Percentiles rank a stretch among this genome's conserved stretches.
phyloP scores from a whole-genome alignment of 2,797 vertebrate genomes.

The Hirundo rustica region DNA sequence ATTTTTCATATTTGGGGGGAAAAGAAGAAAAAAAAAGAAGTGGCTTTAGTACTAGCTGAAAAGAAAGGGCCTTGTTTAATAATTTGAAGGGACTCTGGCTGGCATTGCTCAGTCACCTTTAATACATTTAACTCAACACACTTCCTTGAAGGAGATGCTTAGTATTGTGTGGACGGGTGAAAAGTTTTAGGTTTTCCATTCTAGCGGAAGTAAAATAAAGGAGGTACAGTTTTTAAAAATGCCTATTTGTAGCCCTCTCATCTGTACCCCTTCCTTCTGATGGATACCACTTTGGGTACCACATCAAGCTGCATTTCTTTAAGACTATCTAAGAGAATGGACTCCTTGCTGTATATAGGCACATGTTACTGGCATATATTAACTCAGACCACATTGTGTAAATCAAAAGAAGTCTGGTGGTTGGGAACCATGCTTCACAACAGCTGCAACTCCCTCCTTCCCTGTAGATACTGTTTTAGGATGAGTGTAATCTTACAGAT shows the following conservation, averaged over 20 bases:
- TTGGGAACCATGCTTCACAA: neutral
- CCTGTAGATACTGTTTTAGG: neutral
- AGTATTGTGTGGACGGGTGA: neutral
- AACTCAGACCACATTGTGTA: neutral
- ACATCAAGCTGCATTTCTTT: neutral
- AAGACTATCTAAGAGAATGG: neutral
- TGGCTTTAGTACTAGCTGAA: neutral
- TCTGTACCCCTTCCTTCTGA: neutral
- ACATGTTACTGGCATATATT: neutral
- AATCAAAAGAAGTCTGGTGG: neutral
- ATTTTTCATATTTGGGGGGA: neutral
- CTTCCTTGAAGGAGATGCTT: neutral
- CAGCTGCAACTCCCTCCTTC: neutral
- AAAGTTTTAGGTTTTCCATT: neutral
- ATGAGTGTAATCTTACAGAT: fast-evolving
- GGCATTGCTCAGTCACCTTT: neutral
- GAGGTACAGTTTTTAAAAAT: neutral
- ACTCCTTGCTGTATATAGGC: neutral
- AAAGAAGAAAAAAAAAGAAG: neutral
- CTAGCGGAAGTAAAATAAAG: neutral
- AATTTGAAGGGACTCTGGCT: neutral
- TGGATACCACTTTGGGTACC: neutral
- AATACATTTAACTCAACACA: neutral
- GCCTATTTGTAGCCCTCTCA: neutral
- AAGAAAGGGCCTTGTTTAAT: neutral